Base-by-base conservation (phyloP, 2,888 invertebrate species). In the Idaea dimidiata region DNA sequence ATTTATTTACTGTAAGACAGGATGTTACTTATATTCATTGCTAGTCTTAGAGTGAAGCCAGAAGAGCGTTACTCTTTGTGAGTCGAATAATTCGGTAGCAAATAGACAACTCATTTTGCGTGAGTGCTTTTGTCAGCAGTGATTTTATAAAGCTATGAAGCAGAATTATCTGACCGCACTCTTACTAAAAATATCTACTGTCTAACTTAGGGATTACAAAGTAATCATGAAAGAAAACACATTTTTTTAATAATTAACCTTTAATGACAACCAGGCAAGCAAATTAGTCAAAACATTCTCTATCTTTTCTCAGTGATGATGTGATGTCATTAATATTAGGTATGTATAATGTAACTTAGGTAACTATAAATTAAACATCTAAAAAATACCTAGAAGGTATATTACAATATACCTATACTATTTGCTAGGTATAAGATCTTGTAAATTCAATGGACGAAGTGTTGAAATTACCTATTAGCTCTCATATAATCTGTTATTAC, bases 191-290 rank as follows among this genome's bases (percentile, higher is more conserved):
- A 24, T 24, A 24, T 24, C 24, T 5, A 24, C 24, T 5, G 24
- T 24, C 24, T 24, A 24, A 24, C 1, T 1, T 3, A 24, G 3
- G 24, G 24, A 16, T 24, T 53, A 3, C 16, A 33, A 16, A 43
- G 31, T 24, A 63, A 59, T 71, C 77, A 73, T 62, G 69, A 78
- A 72, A 72, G 62, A 67, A 66, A 18, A 56, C 53, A 60, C 69
- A 72, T 67, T 74, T 70, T 78, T 79, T 79, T 77, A 80, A 78
- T 74, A 79, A 86, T 64, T 62, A 65, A 60, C 62, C 57, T 72
- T 83, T 89, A 88, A 81, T 89, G 73, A 81, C 75, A 83, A 85
- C 77, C 83, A 85, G 82, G 80, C 83, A 84, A 86, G 84, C 83
- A 79, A 85, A 81, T 80, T 72, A 79, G 86, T 87, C 86, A 82